Base-by-base conservation (phyloP, 2,888 invertebrate species). In the Lepidochrysops patricia region DNA sequence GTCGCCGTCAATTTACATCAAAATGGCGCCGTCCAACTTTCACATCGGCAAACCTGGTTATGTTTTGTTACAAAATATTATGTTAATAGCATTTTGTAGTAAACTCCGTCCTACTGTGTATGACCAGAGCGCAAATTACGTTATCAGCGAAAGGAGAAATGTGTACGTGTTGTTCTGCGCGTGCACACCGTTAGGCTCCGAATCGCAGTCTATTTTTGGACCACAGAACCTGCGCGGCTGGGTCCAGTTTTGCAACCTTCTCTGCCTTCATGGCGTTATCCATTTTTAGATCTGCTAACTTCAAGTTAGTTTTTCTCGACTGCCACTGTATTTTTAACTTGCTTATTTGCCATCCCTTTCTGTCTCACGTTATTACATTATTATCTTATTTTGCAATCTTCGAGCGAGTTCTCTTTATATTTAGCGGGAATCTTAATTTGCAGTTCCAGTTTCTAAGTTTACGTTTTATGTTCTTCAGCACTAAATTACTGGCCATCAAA, bases 121-220 rank as follows among this genome's bases (percentile, higher is more conserved):
- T 52, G 26, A 29, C 26, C 52, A 52, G 52, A 34, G 79, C 77
- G 66, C 71, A 82, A 71, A 76, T 75, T 76, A 70, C 75, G 64
- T 68, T 77, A 74, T 66, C 64, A 73, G 76, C 76, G 76, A 78
- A 78, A 83, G 81, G 84, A 80, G 85, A 85, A 84, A 85, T 82
- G 82, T 66, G 70, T 76, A 75, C 78, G 74, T 77, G 78, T 70
- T 64, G 67, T 66, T 66, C 66, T 71, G 75, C 74, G 72, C 76
- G 72, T 70, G 69, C 75, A 73, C 74, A 79, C 84, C 82, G 82
- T 83, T 84, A 82, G 68, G 67, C 65, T 58, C 65, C 66, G 65
- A 70, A 71, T 70, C 62, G 66, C 67, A 62, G 69, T 73, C 76
- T 85, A 85, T 85, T 84, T 85, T 83, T 77, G 79, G 80, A 79